Evolutionary conservation across 1,140 invertebrate species (phyloP).

Genomic region (Neelides sp.): DNA sequence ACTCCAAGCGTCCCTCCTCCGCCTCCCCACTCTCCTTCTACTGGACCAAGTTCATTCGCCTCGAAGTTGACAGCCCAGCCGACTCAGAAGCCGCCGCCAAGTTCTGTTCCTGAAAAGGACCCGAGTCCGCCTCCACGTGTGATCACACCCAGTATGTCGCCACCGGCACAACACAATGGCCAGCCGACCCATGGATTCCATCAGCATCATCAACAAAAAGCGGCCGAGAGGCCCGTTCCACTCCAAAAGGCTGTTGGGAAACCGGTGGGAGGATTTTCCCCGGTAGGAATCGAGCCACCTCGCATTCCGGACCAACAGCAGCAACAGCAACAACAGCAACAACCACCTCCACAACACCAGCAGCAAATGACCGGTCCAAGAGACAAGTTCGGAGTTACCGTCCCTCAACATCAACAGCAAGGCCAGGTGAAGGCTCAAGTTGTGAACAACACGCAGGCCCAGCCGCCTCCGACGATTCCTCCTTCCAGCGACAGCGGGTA

Average conservation of each 20-base stretch:
- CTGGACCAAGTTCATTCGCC: too few species aligned
- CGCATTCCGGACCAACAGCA: conserved; percentile 21
- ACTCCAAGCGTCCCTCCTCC: conserved; percentile 10
- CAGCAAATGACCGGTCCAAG: conserved; percentile 4
- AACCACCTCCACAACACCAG: conserved; percentile 22
- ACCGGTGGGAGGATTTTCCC: neutral
- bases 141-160: conserved; percentile 26
- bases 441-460: conserved; percentile 25
- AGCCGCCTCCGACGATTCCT: conserved; percentile 11
- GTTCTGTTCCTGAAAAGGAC: too few species aligned
- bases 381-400: conserved; percentile 6
- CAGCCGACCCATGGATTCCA: conserved; percentile 27
- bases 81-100: too few species aligned
- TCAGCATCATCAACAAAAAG: conserved; percentile 29
- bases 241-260: conserved; percentile 16
- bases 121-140: neutral
- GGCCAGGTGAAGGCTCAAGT: conserved; percentile 27
- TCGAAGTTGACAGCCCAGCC: too few species aligned
- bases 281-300: conserved; percentile 2
- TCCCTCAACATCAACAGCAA: conserved; percentile 6
- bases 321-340: conserved; percentile 28
- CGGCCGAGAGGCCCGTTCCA: conserved; percentile 13
- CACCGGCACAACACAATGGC: conserved; percentile 35
- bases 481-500: too few species aligned
- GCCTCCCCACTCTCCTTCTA: too few species aligned